Conservation (phyloP, 2,888 invertebrate genomes). For the Halocaridina rubra region DNA sequence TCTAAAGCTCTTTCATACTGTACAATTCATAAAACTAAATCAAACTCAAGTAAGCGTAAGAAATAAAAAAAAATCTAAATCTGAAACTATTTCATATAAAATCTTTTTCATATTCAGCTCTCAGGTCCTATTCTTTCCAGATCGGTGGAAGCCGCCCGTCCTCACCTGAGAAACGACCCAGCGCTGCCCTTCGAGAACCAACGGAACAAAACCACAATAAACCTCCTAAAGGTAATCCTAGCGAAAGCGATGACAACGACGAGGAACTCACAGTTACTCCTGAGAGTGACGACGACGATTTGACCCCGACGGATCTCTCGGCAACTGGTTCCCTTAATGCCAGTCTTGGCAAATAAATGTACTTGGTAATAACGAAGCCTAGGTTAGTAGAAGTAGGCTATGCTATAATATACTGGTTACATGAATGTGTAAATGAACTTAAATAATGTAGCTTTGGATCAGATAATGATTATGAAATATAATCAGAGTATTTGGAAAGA, state of each 20-base stretch:
- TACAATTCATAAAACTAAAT: too few species aligned
- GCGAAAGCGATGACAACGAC: slow-evolving; percentile 22
- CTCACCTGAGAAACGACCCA: slow-evolving; percentile 42
- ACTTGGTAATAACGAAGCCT: too few species aligned
- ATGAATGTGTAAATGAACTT: not conserved
- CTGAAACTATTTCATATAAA: too few species aligned
- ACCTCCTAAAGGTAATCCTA: not conserved
- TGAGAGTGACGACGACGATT: slow-evolving; percentile 49
- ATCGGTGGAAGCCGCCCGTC: slow-evolving; percentile 27
- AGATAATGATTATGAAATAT: slow-evolving; percentile 2
- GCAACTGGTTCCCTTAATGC: not conserved
- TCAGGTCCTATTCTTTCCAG: not conserved
- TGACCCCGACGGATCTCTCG: slow-evolving; percentile 49
- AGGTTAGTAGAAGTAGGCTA: too few species aligned
- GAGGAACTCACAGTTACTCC: slow-evolving; percentile 45
- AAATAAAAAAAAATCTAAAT: too few species aligned
- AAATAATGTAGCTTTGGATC: not conserved
- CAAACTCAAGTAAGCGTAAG: too few species aligned
- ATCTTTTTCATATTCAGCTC: too few species aligned
- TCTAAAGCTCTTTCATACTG: too few species aligned
- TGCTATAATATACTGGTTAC: not conserved
- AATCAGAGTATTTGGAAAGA: too few species aligned
- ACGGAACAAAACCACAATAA: not conserved
- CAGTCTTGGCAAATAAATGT: too few species aligned
- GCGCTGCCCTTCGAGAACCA: not conserved